Conservation (phyloP, 2,797 vertebrate genomes). For the Hoplostethus mediterraneus region DNA sequence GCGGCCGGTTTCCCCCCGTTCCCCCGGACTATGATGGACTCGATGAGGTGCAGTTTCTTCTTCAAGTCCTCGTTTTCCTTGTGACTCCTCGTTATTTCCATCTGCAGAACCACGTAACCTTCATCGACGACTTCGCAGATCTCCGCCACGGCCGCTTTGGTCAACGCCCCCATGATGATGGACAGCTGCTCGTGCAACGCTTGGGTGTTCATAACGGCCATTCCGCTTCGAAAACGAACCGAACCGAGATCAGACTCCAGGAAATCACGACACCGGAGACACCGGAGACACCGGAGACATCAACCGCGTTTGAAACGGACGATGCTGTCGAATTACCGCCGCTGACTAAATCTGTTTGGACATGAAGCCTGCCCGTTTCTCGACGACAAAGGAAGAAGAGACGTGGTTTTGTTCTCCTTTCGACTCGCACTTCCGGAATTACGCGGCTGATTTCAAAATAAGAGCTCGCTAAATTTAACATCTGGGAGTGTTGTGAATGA, state of each 20-base stretch:
- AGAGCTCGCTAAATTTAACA: slow-evolving; percentile 10
- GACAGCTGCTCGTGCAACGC: slow-evolving; percentile 67
- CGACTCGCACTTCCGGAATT: slow-evolving; percentile 28
- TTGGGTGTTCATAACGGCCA: slow-evolving; percentile 36
- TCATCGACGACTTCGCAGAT: slow-evolving; percentile 74
- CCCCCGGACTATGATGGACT: slow-evolving; percentile 73
- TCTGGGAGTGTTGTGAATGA: not conserved
- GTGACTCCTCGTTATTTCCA: slow-evolving; percentile 69
- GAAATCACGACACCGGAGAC: not conserved
- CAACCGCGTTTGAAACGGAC: not conserved
- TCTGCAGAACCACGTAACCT: slow-evolving; percentile 69
- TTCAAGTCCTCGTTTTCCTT: slow-evolving; percentile 75
- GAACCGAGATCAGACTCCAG: not conserved
- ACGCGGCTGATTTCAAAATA: slow-evolving; percentile 45
- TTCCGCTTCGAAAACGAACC: slow-evolving; percentile 9
- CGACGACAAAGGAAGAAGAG: slow-evolving; percentile 1
- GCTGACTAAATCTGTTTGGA: not conserved
- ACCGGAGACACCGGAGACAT: not conserved
- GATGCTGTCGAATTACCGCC: not conserved
- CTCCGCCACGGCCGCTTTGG: slow-evolving; percentile 71
- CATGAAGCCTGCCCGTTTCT: not conserved
- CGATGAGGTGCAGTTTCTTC: slow-evolving; percentile 77
- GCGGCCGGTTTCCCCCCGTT: not conserved
- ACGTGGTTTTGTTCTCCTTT: not conserved
- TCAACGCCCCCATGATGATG: slow-evolving; percentile 72